Evolutionary conservation across 2,888 invertebrate genomes (phyloP).

Genomic region (Microctonus hyperodae): DNA sequence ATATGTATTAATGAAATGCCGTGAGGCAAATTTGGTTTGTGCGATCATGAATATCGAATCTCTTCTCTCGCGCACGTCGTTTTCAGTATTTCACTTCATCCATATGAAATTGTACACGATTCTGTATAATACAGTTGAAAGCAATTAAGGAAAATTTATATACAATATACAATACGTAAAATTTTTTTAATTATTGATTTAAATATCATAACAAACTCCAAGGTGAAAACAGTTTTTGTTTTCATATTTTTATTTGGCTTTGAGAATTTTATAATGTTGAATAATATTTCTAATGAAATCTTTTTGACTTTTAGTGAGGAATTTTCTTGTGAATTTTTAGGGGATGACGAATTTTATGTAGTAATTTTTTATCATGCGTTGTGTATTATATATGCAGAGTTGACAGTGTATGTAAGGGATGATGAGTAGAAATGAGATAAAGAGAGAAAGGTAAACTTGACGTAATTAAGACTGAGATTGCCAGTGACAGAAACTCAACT

Average conservation of each 20-base stretch:
- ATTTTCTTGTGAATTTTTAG: too few species aligned
- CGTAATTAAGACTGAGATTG: conserved; percentile 15
- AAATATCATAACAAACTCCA: background rate
- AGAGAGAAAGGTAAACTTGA: background rate
- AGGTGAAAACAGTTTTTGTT: background rate
- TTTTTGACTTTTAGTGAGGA: too few species aligned
- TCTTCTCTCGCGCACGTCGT: too few species aligned
- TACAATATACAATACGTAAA: background rate
- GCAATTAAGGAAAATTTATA: conserved; percentile 16
- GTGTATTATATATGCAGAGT: conserved; percentile 3
- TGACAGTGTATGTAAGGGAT: background rate
- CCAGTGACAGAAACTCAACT: conserved; percentile 10
- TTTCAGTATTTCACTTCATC: too few species aligned
- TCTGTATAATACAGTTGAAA: background rate
- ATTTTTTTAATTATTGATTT: conserved; percentile 1
- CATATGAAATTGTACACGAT: conserved; percentile 3
- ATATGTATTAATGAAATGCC: too few species aligned
- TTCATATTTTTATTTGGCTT: background rate
- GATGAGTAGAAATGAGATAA: background rate
- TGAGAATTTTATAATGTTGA: background rate
- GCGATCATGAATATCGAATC: too few species aligned
- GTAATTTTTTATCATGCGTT: too few species aligned
- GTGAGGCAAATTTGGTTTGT: too few species aligned
- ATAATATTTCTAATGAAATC: too few species aligned
- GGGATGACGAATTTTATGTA: too few species aligned